Evolutionary conservation across 2,113 vertebrate genomes (phyloP), one percentile per base, ranked within the genome.

Genomic region (Pteronura brasiliensis): DNA sequence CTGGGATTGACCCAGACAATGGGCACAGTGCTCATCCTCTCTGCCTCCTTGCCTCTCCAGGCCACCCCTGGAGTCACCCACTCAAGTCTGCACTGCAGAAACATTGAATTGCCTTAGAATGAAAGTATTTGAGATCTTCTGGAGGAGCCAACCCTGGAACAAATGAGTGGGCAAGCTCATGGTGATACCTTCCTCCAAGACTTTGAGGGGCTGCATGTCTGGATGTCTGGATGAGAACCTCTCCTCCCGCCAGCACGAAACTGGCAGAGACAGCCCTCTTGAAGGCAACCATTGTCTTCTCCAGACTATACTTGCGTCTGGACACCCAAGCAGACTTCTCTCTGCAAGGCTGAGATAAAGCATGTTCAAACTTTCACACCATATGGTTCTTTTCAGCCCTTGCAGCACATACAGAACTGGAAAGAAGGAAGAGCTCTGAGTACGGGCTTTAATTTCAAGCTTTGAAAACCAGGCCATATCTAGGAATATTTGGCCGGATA

Each of bases 401-500:
- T n/a, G 0, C 17, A 20, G 85, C 67, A 84, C n/a, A 5, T 42
- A 42, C 76, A 74, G 65, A 83, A 61, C 93, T n/a, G 11, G 47
- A 42, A 69, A 92, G 63, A 82, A 63, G 39, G 52, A 93, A 95
- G 74, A 90, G 49, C 71, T 93, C 83, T 74, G 80, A 57, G 9
- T 65, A 55, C 6, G n/a, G 84, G 89, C 74, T 97, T 79, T 65
- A 27, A 97, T 95, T 97, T 93, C 85, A 90, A 83, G 81, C 85
- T 95, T 95, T 95, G 77, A 88, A 61, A 96, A 95, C 52, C 34
- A 42, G 82, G 77, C 59, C 47, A 21, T 87, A 83, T 95, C 90
- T 95, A 79, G 85, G 84, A 96, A 65, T 94, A 85, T 93, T 90
- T 96, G 87, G 96, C 55, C 85, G 34, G 55, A 94, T 88, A 88